A percentile compares a stretch with the other conserved stretches of the same genome.
Evolutionary conservation across 1,140 invertebrate species (phyloP).

Genomic region (Lanistes nyassanus): DNA sequence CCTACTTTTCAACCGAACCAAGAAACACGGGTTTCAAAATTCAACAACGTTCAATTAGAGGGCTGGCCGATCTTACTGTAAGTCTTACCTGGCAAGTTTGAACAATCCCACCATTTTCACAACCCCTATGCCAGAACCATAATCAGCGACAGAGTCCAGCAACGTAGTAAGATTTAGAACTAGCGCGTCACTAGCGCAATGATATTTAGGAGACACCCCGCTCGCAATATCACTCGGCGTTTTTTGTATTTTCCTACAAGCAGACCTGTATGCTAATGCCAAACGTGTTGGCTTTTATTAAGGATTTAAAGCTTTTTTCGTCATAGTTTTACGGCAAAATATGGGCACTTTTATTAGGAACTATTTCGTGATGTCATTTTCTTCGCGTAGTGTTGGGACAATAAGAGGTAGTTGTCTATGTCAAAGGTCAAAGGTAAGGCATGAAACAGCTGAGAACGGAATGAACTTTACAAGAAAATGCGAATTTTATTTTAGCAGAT

Average conservation of each 20-base stretch:
- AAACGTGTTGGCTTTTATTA: background rate
- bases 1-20: too few relatives aligned
- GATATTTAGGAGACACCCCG: background rate
- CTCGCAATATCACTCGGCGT: background rate
- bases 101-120: conserved; percentile 18
- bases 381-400: too few relatives aligned
- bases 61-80: too few relatives aligned
- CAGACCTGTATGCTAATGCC: background rate
- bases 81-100: conserved; percentile 18
- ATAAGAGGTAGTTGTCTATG: too few relatives aligned
- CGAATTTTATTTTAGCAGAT: too few relatives aligned
- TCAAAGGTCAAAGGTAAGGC: background rate
- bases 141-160: background rate
- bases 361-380: background rate
- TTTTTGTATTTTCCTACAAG: background rate
- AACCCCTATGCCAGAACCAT: too few relatives aligned
- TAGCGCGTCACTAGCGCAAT: background rate
- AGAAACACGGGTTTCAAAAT: too few relatives aligned
- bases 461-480: too few relatives aligned
- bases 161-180: background rate
- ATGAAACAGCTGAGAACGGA: too few relatives aligned
- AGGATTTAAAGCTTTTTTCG: background rate
- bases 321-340: too few relatives aligned
- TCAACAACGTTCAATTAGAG: too few relatives aligned
- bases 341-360: background rate